Evolutionary conservation across 2,888 invertebrate genomes (phyloP).

Genomic region (Tipula helvola): DNA sequence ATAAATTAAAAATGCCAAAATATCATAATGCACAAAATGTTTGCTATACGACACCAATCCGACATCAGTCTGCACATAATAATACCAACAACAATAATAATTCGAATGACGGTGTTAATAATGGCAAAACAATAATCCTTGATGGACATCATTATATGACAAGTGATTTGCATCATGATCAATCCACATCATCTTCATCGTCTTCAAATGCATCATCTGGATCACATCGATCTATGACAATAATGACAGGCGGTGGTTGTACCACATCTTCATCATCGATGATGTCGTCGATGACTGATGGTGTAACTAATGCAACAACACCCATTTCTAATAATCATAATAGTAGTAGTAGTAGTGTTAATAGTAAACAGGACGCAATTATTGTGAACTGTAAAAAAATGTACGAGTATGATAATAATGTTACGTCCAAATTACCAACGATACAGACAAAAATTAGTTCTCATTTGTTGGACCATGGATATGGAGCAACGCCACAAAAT

Average conservation of each 20-base stretch:
- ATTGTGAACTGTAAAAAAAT: background rate
- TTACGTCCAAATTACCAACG: background rate
- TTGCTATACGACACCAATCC: background rate
- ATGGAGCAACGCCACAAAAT: constrained; percentile 68
- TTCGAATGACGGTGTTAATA: background rate
- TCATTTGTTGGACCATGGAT: constrained; percentile 76
- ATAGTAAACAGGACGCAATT: background rate
- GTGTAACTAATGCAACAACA: background rate
- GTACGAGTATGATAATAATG: background rate
- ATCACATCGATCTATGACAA: background rate
- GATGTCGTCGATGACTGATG: background rate
- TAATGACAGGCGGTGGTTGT: background rate
- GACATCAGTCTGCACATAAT: background rate
- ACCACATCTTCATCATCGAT: background rate
- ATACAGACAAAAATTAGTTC: constrained; percentile 41
- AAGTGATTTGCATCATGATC: background rate
- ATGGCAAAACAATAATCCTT: background rate
- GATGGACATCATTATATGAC: background rate
- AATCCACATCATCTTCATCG: constrained; percentile 13
- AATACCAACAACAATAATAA: background rate
- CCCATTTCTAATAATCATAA: background rate
- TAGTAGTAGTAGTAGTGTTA: background rate
- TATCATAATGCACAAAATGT: constrained; percentile 10
- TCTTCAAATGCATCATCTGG: constrained; percentile 12
- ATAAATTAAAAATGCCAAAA: constrained; percentile 11